Evolutionary conservation across 1,140 invertebrate genomes (phyloP).

Genomic region (Panagrolaimus sp.): DNA sequence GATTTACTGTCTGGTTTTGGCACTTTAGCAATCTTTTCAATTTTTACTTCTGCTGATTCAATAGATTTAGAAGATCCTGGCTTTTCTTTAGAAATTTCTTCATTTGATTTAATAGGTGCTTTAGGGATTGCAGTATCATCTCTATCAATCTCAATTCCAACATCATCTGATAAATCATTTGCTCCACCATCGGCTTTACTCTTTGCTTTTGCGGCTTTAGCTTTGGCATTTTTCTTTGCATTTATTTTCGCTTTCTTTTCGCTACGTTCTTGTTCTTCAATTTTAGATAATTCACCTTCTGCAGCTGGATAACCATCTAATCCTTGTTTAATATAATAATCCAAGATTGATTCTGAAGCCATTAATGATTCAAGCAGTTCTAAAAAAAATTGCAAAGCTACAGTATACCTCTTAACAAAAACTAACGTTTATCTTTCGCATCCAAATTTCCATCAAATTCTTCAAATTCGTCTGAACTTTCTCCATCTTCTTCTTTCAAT

Average conservation of each 20-base stretch:
- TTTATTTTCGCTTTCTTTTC: not conserved
- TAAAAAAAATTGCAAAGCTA: not conserved
- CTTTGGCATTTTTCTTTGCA: not conserved
- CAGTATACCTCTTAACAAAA: not conserved
- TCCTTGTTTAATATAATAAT: not conserved
- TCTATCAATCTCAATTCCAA: not conserved
- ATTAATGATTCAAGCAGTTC: not conserved
- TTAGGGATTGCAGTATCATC: not conserved
- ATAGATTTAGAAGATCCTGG: not conserved
- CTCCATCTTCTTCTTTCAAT: not conserved
- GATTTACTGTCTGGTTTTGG: no score
- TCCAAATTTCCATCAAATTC: not conserved
- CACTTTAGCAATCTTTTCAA: no score
- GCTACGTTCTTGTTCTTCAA: not conserved
- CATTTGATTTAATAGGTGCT: not conserved
- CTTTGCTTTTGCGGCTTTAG: not conserved
- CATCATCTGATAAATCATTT: not conserved
- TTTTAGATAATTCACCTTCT: not conserved
- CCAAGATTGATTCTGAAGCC: not conserved
- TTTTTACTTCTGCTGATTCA: no score
- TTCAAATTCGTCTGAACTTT: constrained; percentile 1
- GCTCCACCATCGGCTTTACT: no score
- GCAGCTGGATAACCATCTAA: not conserved
- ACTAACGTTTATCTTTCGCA: not conserved
- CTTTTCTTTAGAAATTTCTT: not conserved